Base-by-base conservation (phyloP, 2,888 invertebrate genomes). In the Taphrorychus bicolor region DNA sequence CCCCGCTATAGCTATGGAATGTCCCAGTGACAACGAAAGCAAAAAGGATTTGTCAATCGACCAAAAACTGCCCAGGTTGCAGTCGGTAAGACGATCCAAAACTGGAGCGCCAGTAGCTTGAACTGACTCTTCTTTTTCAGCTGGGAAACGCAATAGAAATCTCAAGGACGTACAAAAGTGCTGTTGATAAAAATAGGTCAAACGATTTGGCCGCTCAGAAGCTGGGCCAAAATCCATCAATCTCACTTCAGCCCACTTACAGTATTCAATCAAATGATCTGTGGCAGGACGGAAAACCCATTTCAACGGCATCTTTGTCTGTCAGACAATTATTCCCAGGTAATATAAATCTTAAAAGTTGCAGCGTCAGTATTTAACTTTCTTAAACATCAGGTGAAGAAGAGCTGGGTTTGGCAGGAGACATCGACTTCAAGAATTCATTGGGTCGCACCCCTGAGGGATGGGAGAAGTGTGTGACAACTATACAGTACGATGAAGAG, bases 401-500 rank as follows among this genome's bases (percentile, higher is more conserved):
- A 75, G 92, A 93, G 77, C 87, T 94, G 85, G 90, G 91, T 59
- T 81, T 94, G 14, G 88, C 89, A 41, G 91, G 91, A 21, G 89
- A 88, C 75, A 87, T 93, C 54, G 92, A 93, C 54, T 94, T 93
- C 70, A 85, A 86, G 41, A 89, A 87, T 67, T 86, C 88, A 0
- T 87, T 88, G 74, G 91, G 90, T 78, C 86, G 90, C 0, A 93
- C 92, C 0, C 91, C 92, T 0, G 92, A 92, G 75, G 93, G 93
- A 0, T 94, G 94, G 93, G 93, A 93, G 73, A 91, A 92, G 69
- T 91, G 92, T 72, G 88, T 87, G 71, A 87, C 91, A 0, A 87
- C 89, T 74, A 88, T 94, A 59, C 93, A 94, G 75, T 94, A 93
- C 72, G 94, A 94, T 75, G 84, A 87, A 11, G 92, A 92, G n/a